A percentile compares a stretch with the other conserved stretches of the same genome.
Conservation (phyloP, 30 jellyfish, hydroid and myxozoan genomes). For the Aurelia sp. region DNA sequence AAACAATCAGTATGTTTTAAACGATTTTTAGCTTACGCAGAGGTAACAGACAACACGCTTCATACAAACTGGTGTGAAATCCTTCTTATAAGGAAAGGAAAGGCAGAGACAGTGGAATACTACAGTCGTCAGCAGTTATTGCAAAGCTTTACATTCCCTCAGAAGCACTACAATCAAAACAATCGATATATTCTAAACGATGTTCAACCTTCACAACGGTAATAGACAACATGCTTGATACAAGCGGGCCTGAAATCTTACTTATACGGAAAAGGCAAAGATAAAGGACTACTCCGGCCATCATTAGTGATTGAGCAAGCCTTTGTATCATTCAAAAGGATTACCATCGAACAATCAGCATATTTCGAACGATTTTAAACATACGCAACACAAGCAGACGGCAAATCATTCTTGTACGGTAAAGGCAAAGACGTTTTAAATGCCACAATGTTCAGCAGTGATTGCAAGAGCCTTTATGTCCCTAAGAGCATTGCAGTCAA, state of each 20-base stretch:
- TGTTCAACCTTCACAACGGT: too few species aligned
- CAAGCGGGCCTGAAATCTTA: neutral
- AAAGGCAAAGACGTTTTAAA: neutral
- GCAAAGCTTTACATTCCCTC: neutral
- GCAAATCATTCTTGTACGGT: neutral
- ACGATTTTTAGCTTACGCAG: slow-evolving; percentile 66
- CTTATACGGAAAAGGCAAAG: neutral
- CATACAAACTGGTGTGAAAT: slow-evolving; percentile 90
- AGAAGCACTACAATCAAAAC: neutral
- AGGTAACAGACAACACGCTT: slow-evolving; percentile 89
- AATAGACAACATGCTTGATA: too few species aligned
- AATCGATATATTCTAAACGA: neutral
- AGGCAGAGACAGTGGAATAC: slow-evolving; percentile 66
- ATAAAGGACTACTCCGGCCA: too few species aligned
- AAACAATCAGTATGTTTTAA: too few species aligned
- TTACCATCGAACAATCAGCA: too few species aligned
- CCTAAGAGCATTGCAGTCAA: too few species aligned
- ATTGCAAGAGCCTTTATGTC: too few species aligned
- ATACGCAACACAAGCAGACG: slow-evolving; percentile 68
- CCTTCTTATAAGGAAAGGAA: slow-evolving; percentile 72
- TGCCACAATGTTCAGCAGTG: too few species aligned
- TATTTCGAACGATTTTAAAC: slow-evolving; percentile 1
- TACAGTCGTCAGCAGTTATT: slow-evolving; percentile 69
- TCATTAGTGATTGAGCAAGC: too few species aligned
- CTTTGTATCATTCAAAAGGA: too few species aligned